Conservation (phyloP, 2,797 vertebrate genomes). For the Oryzias sinensis region DNA sequence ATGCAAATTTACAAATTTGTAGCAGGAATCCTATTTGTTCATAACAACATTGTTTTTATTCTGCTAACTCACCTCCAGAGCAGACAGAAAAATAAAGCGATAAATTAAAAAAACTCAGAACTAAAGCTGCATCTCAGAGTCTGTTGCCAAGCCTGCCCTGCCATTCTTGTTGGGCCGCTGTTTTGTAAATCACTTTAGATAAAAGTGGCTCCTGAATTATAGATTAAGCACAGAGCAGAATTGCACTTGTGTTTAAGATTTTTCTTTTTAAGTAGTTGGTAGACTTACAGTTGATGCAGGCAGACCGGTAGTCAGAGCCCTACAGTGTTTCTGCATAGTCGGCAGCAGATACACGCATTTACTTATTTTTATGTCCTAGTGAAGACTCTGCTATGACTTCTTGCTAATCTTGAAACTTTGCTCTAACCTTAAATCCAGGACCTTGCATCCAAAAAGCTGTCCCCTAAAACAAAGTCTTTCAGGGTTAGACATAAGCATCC, state of each 20-base stretch:
- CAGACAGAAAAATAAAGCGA: slow-evolving; percentile 28
- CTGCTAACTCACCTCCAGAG: slow-evolving; percentile 16
- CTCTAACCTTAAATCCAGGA: neutral
- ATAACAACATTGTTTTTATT: slow-evolving; percentile 6
- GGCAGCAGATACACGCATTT: slow-evolving; percentile 16
- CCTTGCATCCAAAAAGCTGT: neutral
- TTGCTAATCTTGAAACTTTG: neutral
- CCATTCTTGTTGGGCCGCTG: slow-evolving; percentile 27
- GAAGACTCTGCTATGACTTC: neutral
- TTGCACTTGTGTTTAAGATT: slow-evolving; percentile 50
- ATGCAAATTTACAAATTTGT: too few species aligned
- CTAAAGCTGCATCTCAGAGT: slow-evolving; percentile 16
- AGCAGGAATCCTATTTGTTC: too few species aligned
- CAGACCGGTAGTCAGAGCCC: slow-evolving; percentile 55
- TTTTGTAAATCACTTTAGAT: slow-evolving; percentile 54
- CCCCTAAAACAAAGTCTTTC: neutral
- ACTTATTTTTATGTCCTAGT: neutral
- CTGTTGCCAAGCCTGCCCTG: slow-evolving; percentile 34
- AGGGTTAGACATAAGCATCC: slow-evolving; percentile 9
- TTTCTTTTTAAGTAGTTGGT: slow-evolving; percentile 53
- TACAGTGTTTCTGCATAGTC: slow-evolving; percentile 34
- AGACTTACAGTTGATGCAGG: slow-evolving; percentile 21
- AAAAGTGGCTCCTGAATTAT: slow-evolving; percentile 57
- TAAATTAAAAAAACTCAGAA: slow-evolving; percentile 12
- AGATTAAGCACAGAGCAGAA: slow-evolving; percentile 50